Conservation (phyloP, 2,797 vertebrate genomes). For the Luscinia luscinia region DNA sequence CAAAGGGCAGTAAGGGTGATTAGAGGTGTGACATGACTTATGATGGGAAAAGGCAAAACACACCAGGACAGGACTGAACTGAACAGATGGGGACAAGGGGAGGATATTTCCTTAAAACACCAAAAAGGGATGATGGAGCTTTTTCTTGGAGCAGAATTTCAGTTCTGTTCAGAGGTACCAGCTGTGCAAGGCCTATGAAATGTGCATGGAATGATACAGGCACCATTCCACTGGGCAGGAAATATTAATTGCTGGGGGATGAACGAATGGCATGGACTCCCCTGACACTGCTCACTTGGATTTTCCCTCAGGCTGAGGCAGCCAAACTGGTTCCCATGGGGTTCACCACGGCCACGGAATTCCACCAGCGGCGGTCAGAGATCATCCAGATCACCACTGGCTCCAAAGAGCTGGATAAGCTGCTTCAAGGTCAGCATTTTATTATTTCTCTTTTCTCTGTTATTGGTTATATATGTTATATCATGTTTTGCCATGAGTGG, state of each 20-base stretch:
- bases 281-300: background rate
- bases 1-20: background rate
- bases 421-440: constrained; percentile 86
- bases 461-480: too few relatives aligned
- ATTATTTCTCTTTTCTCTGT: background rate
- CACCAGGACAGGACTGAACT: background rate
- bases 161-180: background rate
- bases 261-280: rapidly evolving
- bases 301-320: constrained; percentile 85
- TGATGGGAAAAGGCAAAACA: background rate
- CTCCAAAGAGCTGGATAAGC: constrained; percentile 96
- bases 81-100: rapidly evolving
- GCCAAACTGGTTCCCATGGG: constrained; percentile 98
- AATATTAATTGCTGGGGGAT: background rate
- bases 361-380: constrained; percentile 94
- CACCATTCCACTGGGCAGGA: background rate
- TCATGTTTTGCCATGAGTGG: background rate
- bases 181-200: background rate
- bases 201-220: background rate
- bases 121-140: background rate
- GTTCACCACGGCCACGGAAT: constrained; percentile 97
- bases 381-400: constrained; percentile 98
- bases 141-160: background rate
- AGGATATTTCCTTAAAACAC: background rate
- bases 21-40: background rate